Evolutionary conservation across 1,140 invertebrate genomes (phyloP), one percentile per base, ranked within the genome.

Genomic region (Procambarus virginalis): DNA sequence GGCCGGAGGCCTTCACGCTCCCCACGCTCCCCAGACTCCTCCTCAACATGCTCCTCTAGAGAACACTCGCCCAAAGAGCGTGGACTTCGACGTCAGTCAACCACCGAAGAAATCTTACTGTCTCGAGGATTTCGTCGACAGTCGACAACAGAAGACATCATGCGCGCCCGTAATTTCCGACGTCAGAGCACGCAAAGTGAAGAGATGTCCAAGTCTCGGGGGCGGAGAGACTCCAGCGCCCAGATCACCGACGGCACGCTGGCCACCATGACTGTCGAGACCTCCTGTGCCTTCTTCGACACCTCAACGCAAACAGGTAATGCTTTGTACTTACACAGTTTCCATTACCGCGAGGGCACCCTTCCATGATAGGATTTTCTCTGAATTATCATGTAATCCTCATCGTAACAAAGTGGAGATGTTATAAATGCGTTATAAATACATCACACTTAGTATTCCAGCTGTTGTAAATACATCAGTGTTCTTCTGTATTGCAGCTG

Each of bases 201-300:
- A 83, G 92, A 93, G 68, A 91, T 93, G 92, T 92, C 93, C 34
- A 93, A 95, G 93, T 97, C 96, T 92, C 95, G 97, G 49, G 97
- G 97, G 5, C 94, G 97, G 4, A 94, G 97, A 46, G 97, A 98
- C 93, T 98, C 97, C 2, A 96, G 96, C 17, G 97, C 97, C 1
- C 97, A 98, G 94, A 98, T 98, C 92, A 96, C 97, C 46, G 97
- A 98, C 93, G 97, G 97, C 6, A 98, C 97, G n/a, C 96, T 98
- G 84, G 97, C 96, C 9, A 97, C 97, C 20, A 98, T 98, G 97
- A 98, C 97, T 0, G 97, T 98, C 5, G 97, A 98, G 93, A 98
- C 97, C 2, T 97, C 97, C 1, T 97, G 97, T 93, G 97, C 97
- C 0, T 97, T 98, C 94, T 98, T 98, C 93, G 97, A 98, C 94